Evolutionary conservation across 2,797 vertebrate species (phyloP).

Genomic region (Melanogrammus aeglefinus): DNA sequence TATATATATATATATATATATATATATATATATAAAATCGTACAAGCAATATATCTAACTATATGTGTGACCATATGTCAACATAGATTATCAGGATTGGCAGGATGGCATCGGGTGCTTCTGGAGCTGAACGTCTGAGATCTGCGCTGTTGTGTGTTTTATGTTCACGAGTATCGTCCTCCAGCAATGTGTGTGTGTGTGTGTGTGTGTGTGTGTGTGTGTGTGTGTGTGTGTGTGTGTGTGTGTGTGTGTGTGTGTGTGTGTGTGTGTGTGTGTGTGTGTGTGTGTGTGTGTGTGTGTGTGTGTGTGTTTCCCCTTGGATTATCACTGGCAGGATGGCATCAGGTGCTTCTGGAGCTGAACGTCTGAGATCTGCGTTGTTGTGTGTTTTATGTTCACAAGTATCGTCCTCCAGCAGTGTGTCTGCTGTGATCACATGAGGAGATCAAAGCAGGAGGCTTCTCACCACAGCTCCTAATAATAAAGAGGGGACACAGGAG

Average conservation of each 20-base stretch:
- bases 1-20: too few relatives aligned
- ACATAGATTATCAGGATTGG: not conserved
- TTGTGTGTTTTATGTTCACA: constrained; percentile 44
- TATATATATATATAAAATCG: too few relatives aligned
- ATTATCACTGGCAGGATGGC: not conserved
- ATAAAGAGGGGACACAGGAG: constrained; percentile 41
- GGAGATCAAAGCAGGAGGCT: constrained; percentile 68
- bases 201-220: too few relatives aligned
- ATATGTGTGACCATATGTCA: not conserved
- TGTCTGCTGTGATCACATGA: constrained; percentile 70
- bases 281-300: too few relatives aligned
- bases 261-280: too few relatives aligned
- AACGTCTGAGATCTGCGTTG: not conserved
- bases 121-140: not conserved
- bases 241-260: too few relatives aligned
- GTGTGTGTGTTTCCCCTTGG: too few relatives aligned
- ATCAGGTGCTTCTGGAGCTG: not conserved
- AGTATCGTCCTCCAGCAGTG: constrained; percentile 63
- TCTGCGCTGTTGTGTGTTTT: constrained; percentile 12
- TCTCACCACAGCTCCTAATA: constrained; percentile 55
- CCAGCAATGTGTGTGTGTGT: constrained; percentile 63
- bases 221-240: too few relatives aligned
- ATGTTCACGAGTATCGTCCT: constrained; percentile 62
- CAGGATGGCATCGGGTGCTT: not conserved
- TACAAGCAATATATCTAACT: not conserved